Percentiles rank a stretch among this genome's conserved stretches.
These are phyloP conservation scores for Drosophila santomea DNA, from an alignment of 1,140 invertebrate species.

Conservation along the genomic window DNA sequence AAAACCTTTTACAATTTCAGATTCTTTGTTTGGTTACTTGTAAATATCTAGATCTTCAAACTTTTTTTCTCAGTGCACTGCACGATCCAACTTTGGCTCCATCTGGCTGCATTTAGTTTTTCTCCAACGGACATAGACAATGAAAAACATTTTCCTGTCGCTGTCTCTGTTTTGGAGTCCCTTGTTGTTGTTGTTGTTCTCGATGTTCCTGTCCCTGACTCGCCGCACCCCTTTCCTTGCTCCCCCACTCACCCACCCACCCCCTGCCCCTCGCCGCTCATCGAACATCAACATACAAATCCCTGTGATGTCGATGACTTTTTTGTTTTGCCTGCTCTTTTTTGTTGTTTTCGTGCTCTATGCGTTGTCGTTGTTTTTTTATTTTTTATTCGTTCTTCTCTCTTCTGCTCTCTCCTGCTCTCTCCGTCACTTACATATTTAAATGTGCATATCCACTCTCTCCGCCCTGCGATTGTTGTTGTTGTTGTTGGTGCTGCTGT, in stretches of 20 bases:
- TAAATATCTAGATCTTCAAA: not conserved
- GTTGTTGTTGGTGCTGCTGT: not conserved
- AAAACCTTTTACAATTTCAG: too few species aligned
- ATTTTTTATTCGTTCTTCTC: constrained; percentile 32
- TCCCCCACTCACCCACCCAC: not conserved
- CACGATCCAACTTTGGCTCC: constrained; percentile 10
- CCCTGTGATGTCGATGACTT: constrained; percentile 78
- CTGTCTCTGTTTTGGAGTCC: constrained; percentile 29
- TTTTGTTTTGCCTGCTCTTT: constrained; percentile 45
- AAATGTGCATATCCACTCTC: constrained; percentile 67
- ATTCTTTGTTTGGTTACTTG: too few species aligned
- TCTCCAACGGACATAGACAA: constrained; percentile 68
- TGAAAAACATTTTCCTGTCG: constrained; percentile 79
- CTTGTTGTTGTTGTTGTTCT: constrained; percentile 5
- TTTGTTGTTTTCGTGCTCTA: constrained; percentile 38
- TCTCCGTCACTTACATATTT: constrained; percentile 47
- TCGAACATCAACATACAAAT: constrained; percentile 64
- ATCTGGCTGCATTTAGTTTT: constrained; percentile 55
- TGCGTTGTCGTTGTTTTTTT: constrained; percentile 45
- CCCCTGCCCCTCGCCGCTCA: constrained; percentile 5
- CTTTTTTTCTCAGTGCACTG: not conserved
- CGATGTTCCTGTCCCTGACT: constrained; percentile 19
- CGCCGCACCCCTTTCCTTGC: constrained; percentile 14
- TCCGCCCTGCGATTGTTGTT: constrained; percentile 15
- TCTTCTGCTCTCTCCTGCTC: constrained; percentile 29